Conservation (phyloP, 2,113 vertebrate genomes). For the Cnemophilus loriae region DNA sequence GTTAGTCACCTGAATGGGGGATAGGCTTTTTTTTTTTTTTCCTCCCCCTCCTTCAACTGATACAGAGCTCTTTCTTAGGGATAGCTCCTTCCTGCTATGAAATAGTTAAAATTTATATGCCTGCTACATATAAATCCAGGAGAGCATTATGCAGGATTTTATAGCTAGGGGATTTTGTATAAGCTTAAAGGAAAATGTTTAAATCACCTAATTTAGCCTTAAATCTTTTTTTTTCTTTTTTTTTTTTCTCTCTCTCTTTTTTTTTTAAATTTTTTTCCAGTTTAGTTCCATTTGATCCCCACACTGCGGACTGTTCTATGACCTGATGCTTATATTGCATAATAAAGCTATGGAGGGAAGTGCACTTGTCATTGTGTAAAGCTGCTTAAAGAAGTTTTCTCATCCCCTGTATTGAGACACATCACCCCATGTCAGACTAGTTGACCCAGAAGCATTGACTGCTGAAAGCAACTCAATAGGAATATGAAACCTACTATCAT, state of each 20-base stretch:
- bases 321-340: constrained; percentile 78
- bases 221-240: constrained; percentile 61
- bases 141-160: constrained; percentile 82
- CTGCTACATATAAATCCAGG: constrained; percentile 79
- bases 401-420: constrained; percentile 76
- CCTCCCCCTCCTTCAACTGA: fast-evolving
- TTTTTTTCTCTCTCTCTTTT: not conserved
- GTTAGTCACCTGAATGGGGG: constrained; percentile 57
- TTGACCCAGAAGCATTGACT: constrained; percentile 79
- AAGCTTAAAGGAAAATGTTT: constrained; percentile 84
- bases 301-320: constrained; percentile 72
- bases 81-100: constrained; percentile 48
- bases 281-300: constrained; percentile 74
- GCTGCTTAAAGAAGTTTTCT: constrained; percentile 79
- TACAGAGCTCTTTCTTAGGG: not conserved
- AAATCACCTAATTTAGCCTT: constrained; percentile 85
- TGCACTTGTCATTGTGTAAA: constrained; percentile 74
- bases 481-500: constrained; percentile 78
- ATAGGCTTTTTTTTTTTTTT: not conserved
- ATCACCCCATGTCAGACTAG: constrained; percentile 76
- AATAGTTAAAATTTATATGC: constrained; percentile 81
- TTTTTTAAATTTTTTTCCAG: constrained; percentile 12
- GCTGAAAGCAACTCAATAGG: constrained; percentile 72
- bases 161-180: constrained; percentile 82
- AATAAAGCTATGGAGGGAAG: constrained; percentile 75